Evolutionary conservation across 1,140 invertebrate species (phyloP), one percentile per base, ranked within the genome.

Genomic region (Drosophila orena): DNA sequence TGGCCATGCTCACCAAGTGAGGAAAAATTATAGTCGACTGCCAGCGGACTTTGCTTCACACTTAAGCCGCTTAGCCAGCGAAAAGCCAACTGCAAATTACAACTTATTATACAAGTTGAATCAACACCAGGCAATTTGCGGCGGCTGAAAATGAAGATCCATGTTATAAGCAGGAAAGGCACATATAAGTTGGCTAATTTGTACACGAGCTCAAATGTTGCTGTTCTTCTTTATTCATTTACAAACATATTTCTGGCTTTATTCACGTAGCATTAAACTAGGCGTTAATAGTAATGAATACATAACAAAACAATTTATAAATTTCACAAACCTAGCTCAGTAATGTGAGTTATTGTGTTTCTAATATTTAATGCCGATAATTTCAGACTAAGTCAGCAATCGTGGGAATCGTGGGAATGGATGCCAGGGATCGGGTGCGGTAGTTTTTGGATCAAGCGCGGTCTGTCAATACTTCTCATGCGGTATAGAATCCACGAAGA

Each of bases 231-330:
- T 88, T 88, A 81, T 76, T 88, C 53, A 81, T 81, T 75, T 81
- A 85, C 83, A 85, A 81, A 85, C 60, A 78, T 81, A 88, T 70
- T 66, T 42, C 62, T 60, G 54, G 71, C 46, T 70, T 54, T 49
- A 40, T 73, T 50, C 34, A 60, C 60, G 10, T 60, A 53, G 64
- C 42, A 72, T 76, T 79, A 75, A 69, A 43, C 83, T 86, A 88
- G 50, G 53, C 61, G 69, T 83, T 83, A 72, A 80, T 80, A 79
- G 58, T 79, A 77, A 84, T 77, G 76, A 79, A 84, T 89, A 89
- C 76, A 88, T 89, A 88, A 88, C 84, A 88, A 62, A 88, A 89
- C 84, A 88, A 70, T 79, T 88, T 79, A 58, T 70, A 68, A 44
- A 55, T 57, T 53, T 64, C 68, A 62, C 64, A 81, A 81, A 52